Conservation (phyloP, 1,140 invertebrate species). For the Zaprionus taronus region DNA sequence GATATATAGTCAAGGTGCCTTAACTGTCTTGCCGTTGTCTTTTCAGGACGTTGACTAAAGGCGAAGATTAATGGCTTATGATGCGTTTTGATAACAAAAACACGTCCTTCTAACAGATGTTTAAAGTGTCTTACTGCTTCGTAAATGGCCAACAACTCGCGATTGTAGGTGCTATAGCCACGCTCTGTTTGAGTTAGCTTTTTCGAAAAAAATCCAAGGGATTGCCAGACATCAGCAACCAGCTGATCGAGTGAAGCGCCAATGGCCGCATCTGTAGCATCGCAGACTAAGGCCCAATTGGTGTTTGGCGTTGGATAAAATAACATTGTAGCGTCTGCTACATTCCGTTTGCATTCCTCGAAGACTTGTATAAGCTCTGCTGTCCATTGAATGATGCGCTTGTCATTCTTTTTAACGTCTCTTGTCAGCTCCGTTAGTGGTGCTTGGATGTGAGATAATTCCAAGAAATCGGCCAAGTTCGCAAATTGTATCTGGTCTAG, state of each 20-base stretch:
- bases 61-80: too few species aligned
- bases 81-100: too few species aligned
- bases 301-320: slow-evolving; percentile 55
- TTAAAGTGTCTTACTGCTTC: background rate
- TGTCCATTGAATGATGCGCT: slow-evolving; percentile 41
- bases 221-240: slow-evolving; percentile 51
- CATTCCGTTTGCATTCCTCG: slow-evolving; percentile 74
- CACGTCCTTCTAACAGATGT: too few species aligned
- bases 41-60: background rate
- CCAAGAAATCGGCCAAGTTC: slow-evolving; percentile 71
- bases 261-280: slow-evolving; percentile 79
- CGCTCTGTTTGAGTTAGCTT: background rate
- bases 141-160: too few species aligned
- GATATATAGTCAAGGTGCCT: background rate
- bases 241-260: slow-evolving; percentile 83
- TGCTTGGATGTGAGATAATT: slow-evolving; percentile 59
- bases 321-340: slow-evolving; percentile 62
- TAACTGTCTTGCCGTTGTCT: background rate
- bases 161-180: background rate
- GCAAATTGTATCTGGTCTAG: slow-evolving; percentile 79
- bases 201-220: slow-evolving; percentile 78
- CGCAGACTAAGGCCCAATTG: slow-evolving; percentile 50
- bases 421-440: slow-evolving; percentile 37
- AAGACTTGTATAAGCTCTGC: slow-evolving; percentile 65
- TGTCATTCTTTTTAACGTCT: slow-evolving; percentile 59